Base-by-base conservation (phyloP, 2,113 vertebrate genomes). In the Grammomys dolichurus region DNA sequence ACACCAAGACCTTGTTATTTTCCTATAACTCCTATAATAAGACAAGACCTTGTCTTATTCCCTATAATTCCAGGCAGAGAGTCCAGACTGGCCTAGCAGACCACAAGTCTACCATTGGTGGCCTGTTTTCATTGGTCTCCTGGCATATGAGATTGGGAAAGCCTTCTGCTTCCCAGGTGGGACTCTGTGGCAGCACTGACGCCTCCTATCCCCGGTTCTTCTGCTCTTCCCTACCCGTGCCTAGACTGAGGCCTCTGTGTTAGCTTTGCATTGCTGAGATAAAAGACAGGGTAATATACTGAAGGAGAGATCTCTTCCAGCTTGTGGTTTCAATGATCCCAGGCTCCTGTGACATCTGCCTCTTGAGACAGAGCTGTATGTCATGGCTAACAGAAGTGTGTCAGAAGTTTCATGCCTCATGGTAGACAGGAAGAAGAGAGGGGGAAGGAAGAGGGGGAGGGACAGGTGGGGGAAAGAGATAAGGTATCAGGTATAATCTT, bases 61-160 rank as follows among this genome's bases (percentile, higher is more conserved):
- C 40, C 46, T 16, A 5, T 0, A 24, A 43, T 22, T 43, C 54
- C 20, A 58, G 16, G 12, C 9, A 24, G 60, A 46, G 51, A 46
- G 12, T 16, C 65, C 5, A 10, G 28, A n/a, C 46, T 19, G 17
- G 67, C 36, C 33, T 26, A 60, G 51, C 20, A 11, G 12, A n/a
- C 22, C 1, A 26, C 48, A 16, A n/a, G 22, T 5, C 14, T 12
- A 9, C 26, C 33, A 26, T 5, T 22, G 43, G 1, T 28, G 16
- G 31, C 36, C 70, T 1, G 65, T 43, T 46, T 9, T 11, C n/a
- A 14, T 19, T 19, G 10, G 69, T 33, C 58, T 58, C 33, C 75
- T 76, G 73, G 20, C 40, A 9, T 31, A 43, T 1, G 17, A 31
- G 0, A 24, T 24, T 3, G 0, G 58, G 9, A 2, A 40, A 40